Evolutionary conservation across 2,113 vertebrate species (phyloP).

Genomic region (Sander vitreus): DNA sequence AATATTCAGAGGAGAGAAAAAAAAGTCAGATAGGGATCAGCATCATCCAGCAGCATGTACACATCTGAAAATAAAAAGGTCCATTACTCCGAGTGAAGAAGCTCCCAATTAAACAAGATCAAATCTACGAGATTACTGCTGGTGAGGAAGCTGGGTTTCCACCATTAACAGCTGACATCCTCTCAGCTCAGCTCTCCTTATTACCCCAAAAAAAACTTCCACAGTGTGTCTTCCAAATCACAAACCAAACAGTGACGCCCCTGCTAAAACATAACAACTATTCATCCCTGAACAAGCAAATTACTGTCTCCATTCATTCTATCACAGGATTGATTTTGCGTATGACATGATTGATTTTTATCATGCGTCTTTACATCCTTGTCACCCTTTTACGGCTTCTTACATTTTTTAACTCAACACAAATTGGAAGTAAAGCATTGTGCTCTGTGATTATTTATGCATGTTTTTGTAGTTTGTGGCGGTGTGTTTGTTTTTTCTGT

Average conservation of each 20-base stretch:
- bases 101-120: conserved; percentile 50
- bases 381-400: conserved; percentile 79
- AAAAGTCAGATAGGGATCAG: conserved; percentile 9
- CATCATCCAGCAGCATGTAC: conserved; percentile 41
- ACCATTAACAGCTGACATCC: conserved; percentile 66
- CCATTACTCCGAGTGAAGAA: conserved; percentile 45
- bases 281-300: conserved; percentile 33
- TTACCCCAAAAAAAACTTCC: conserved; percentile 64
- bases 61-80: conserved; percentile 54
- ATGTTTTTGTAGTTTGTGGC: conserved; percentile 32
- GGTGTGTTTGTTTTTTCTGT: conserved; percentile 57
- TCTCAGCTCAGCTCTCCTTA: conserved; percentile 67
- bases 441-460: conserved; percentile 73
- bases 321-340: background rate
- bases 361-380: conserved; percentile 72
- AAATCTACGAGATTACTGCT: conserved; percentile 52
- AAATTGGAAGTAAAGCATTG: conserved; percentile 79
- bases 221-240: conserved; percentile 20
- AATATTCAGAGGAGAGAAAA: conserved; percentile 3
- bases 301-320: conserved; percentile 27
- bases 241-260: conserved; percentile 32
- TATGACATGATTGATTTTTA: conserved; percentile 72
- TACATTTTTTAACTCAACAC: conserved; percentile 82
- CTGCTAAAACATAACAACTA: conserved; percentile 8
- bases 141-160: conserved; percentile 39